Percentiles rank a stretch among this genome's conserved stretches.
These are phyloP conservation scores for Sclerurus mexicanus DNA, from an alignment of 2,113 vertebrate species.

Conservation along the genomic window DNA sequence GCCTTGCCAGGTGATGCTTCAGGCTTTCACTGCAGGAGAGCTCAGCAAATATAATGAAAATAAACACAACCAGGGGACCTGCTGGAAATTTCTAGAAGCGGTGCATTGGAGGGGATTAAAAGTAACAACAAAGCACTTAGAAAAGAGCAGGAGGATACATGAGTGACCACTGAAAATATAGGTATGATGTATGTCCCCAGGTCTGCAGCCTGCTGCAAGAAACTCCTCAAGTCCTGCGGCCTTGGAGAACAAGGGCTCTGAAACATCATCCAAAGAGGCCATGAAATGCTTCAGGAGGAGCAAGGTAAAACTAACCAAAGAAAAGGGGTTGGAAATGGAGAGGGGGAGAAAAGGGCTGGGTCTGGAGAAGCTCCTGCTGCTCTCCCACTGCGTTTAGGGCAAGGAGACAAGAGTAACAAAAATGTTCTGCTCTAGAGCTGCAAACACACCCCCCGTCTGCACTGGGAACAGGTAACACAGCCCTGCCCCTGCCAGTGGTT, in stretches of 20 bases:
- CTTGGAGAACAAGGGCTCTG: neutral
- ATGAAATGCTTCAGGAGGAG: constrained; percentile 75
- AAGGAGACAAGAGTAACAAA: neutral
- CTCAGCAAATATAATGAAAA: neutral
- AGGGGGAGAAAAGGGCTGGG: neutral
- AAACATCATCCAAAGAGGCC: constrained; percentile 33
- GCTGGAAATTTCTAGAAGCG: neutral
- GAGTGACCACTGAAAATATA: neutral
- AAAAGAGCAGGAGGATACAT: neutral
- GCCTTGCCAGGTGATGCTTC: neutral
- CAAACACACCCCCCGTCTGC: neutral
- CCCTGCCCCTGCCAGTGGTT: rapidly evolving
- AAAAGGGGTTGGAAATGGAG: neutral
- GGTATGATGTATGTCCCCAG: neutral
- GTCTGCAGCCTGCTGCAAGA: constrained; percentile 26
- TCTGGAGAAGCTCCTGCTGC: neutral
- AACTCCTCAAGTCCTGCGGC: neutral
- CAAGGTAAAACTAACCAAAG: constrained; percentile 70
- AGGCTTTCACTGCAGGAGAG: neutral
- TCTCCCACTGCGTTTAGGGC: neutral
- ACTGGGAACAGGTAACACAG: neutral
- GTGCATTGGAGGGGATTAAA: neutral
- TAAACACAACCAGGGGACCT: neutral
- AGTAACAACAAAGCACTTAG: neutral
- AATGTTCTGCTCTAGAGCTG: neutral